Base-by-base conservation (phyloP, 2,113 vertebrate species). In the Copsychus sechellarum region DNA sequence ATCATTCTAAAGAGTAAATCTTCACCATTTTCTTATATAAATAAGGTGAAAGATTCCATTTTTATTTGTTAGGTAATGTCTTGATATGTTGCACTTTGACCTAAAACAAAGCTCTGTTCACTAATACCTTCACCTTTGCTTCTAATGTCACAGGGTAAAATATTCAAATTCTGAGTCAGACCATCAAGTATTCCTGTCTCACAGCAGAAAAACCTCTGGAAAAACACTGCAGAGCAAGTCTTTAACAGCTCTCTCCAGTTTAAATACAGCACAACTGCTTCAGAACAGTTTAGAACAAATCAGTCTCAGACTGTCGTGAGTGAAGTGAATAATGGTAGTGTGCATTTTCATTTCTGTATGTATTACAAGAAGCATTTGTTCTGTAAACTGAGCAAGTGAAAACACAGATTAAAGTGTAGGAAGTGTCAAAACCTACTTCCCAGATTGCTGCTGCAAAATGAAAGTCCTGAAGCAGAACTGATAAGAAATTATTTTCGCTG, bases 41-140 rank as follows among this genome's bases (percentile, higher is more conserved):
- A 93, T 88, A 94, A 93, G 94, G 92, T 96, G 93, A 96, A 97
- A 92, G 38, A 90, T 40, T 88, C 67, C 26, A 84, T 92, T 95
- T 94, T 92, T 89, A 96, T 92, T 97, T 93, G 88, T 84, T 94
- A 86, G 81, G 74, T 80, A 90, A 93, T 73, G 78, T 91, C 93
- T 95, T 71, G 80, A 91, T 93, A 91, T 33, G 57, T 62, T 91
- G 81, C 69, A 80, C 92, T 92, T 86, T 88, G 78, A 80, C 87
- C 81, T 72, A 40, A 58, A 91, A 73, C 84, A 88, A 57, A 91
- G 69, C 23, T 93, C 82, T 76, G 6, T 61, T 92, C 81, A 88
- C 86, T 95, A 95, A 94, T 92, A 67, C 94, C 57, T 97, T 94
- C 86, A 91, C 85, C 85, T 95, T 92, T 88, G 86, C 73, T 89